A percentile compares a stretch with the other conserved stretches of the same genome.
Evolutionary conservation across 2,888 invertebrate genomes (phyloP).

Genomic region (Hartigia nigra): DNA sequence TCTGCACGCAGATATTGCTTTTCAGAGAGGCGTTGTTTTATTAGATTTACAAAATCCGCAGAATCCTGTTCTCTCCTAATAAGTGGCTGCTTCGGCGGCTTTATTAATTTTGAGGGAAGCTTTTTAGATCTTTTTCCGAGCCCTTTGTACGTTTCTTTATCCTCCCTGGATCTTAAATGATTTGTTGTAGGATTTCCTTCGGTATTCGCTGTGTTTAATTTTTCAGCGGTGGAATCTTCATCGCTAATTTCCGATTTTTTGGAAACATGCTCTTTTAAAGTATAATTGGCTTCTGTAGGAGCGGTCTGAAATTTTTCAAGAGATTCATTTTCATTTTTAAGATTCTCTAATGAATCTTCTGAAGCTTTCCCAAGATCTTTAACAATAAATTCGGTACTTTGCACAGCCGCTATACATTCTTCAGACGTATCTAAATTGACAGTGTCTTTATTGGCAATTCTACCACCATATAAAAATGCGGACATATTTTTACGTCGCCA

Average conservation of each 20-base stretch:
- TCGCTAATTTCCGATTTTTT: slow-evolving; percentile 3
- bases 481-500: slow-evolving; percentile 57
- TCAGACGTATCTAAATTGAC: slow-evolving; percentile 48
- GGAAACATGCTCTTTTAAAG: not conserved
- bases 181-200: not conserved
- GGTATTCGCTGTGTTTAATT: not conserved
- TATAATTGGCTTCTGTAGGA: not conserved
- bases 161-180: not conserved
- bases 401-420: slow-evolving; percentile 43
- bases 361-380: slow-evolving; percentile 21
- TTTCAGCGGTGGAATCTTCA: not conserved
- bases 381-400: slow-evolving; percentile 49
- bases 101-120: not conserved
- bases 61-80: slow-evolving; percentile 5
- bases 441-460: slow-evolving; percentile 55
- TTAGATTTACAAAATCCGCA: slow-evolving; percentile 32
- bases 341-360: slow-evolving; percentile 19
- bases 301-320: not conserved
- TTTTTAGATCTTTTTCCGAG: not conserved
- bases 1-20: slow-evolving; percentile 24
- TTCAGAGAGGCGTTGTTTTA: slow-evolving; percentile 33
- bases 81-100: not conserved
- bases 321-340: slow-evolving; percentile 17
- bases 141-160: not conserved
- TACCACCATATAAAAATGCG: slow-evolving; percentile 53